Conservation (phyloP, 2,113 vertebrate genomes). For the Lagopus leucura region DNA sequence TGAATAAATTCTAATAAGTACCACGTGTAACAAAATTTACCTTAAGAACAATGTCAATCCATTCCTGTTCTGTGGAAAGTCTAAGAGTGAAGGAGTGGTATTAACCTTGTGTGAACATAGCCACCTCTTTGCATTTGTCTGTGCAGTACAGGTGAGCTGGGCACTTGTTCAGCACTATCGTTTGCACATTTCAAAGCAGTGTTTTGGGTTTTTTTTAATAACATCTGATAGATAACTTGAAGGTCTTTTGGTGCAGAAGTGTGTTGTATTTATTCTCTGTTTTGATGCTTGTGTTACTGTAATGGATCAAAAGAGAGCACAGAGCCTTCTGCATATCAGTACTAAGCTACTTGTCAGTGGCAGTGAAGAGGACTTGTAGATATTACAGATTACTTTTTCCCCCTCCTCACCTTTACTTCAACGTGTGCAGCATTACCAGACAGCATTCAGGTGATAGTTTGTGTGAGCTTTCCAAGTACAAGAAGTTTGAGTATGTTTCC, state of each 20-base stretch:
- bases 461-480: background rate
- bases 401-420: background rate
- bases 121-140: background rate
- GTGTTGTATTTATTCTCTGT: background rate
- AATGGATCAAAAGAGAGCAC: background rate
- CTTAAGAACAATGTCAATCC: background rate
- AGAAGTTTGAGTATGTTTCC: background rate
- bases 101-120: background rate
- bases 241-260: background rate
- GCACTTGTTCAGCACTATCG: background rate
- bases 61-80: background rate
- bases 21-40: background rate
- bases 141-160: background rate
- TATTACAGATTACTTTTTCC: background rate
- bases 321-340: background rate
- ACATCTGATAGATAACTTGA: background rate
- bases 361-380: background rate
- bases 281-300: background rate
- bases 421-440: background rate
- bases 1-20: background rate
- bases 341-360: background rate
- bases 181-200: background rate
- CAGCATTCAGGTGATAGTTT: background rate
- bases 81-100: background rate
- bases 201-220: background rate